Percentiles rank a stretch among this genome's conserved stretches.
phyloP scores from a whole-genome alignment of 2,888 invertebrate genomes.

The Panzeria rudis region DNA sequence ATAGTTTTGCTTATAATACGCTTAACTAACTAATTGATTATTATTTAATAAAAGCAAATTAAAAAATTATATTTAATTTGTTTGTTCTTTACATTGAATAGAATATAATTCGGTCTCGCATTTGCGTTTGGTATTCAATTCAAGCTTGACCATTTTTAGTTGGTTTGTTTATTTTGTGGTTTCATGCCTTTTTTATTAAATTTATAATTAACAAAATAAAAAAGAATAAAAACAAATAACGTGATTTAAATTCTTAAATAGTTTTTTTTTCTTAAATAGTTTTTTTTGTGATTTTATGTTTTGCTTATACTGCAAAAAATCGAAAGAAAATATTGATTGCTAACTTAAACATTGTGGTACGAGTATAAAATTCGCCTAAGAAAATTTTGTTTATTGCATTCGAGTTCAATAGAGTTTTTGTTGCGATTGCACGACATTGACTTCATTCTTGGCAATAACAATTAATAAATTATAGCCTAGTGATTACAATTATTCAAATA shows the following conservation, averaged over 20 bases:
- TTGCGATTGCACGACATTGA: constrained; percentile 11
- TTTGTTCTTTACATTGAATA: neutral
- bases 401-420: neutral
- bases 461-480: neutral
- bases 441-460: constrained; percentile 1
- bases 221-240: constrained; percentile 7
- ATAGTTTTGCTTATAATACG: neutral
- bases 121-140: constrained; percentile 24
- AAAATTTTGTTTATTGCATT: constrained; percentile 19
- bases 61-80: neutral
- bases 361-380: neutral
- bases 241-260: constrained; percentile 50
- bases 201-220: neutral
- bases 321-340: neutral
- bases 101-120: neutral
- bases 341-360: neutral
- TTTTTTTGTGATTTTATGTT: neutral
- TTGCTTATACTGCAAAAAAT: constrained; percentile 2
- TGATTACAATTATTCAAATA: neutral
- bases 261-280: constrained; percentile 27
- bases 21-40: neutral
- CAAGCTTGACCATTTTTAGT: constrained; percentile 37
- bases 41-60: neutral
- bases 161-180: neutral
- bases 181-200: constrained; percentile 4